Evolutionary conservation across 2,797 vertebrate genomes (phyloP).

Genomic region (Selene dorsalis): DNA sequence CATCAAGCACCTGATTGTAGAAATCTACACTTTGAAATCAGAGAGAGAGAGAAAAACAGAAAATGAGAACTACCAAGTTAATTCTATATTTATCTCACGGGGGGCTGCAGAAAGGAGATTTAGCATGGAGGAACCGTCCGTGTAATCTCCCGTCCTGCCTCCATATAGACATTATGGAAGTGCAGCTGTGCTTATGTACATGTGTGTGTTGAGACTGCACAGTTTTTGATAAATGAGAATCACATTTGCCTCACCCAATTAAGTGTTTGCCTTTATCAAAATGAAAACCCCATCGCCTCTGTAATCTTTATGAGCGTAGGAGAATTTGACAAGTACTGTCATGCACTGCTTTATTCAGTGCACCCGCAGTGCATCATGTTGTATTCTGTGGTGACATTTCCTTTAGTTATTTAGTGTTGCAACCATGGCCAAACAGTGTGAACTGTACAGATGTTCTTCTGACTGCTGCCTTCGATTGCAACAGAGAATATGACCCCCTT

Average conservation of each 20-base stretch:
- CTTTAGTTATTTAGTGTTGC: constrained; percentile 7
- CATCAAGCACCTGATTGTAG: constrained; percentile 45
- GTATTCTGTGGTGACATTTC: constrained; percentile 21
- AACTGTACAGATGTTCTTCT: background rate
- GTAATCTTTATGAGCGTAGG: background rate
- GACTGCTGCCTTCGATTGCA: background rate
- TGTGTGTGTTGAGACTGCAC: constrained; percentile 3
- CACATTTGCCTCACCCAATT: background rate
- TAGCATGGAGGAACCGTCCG: constrained; percentile 68
- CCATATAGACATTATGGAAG: constrained; percentile 43
- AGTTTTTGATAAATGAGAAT: constrained; percentile 17
- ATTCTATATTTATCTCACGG: constrained; percentile 78
- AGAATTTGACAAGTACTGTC: background rate
- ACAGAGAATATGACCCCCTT: constrained; percentile 6
- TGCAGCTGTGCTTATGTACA: constrained; percentile 22
- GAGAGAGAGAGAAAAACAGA: constrained; percentile 29
- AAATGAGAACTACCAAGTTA: constrained; percentile 52
- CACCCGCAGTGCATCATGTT: background rate
- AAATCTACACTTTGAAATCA: constrained; percentile 53
- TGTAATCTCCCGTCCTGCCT: constrained; percentile 71
- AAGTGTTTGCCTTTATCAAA: background rate
- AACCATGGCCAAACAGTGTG: background rate
- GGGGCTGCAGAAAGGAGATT: constrained; percentile 77
- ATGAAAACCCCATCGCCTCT: background rate
- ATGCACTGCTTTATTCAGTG: background rate